Conservation (phyloP, 2,888 invertebrate species). For the Uropetala carovei region DNA sequence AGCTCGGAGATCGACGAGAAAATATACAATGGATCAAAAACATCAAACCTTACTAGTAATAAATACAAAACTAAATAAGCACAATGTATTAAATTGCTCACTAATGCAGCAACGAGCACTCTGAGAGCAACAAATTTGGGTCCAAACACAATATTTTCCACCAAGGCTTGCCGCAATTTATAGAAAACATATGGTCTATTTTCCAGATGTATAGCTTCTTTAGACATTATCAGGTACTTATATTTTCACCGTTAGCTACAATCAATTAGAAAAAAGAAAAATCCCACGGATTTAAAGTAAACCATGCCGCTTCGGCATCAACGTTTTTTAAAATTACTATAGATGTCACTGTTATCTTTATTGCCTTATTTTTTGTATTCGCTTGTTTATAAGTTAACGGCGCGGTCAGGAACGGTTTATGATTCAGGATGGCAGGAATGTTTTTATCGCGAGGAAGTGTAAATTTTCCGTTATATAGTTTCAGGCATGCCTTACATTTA, state of each 20-base stretch:
- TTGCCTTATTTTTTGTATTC: too few species aligned
- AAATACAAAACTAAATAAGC: constrained; percentile 40
- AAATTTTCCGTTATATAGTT: too few species aligned
- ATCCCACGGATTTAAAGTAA: not conserved
- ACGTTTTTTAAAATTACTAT: not conserved
- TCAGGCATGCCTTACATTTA: too few species aligned
- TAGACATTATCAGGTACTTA: not conserved
- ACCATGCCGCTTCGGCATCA: not conserved
- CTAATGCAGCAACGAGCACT: constrained; percentile 25
- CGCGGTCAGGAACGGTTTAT: too few species aligned
- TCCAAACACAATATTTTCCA: constrained; percentile 49
- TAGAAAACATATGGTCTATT: constrained; percentile 39
- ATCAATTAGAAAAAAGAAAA: not conserved
- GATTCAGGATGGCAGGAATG: too few species aligned
- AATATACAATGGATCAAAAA: constrained; percentile 26
- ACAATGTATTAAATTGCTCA: constrained; percentile 8
- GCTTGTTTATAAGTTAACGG: too few species aligned
- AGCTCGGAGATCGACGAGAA: constrained; percentile 1
- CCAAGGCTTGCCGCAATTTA: constrained; percentile 42
- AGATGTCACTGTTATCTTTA: not conserved
- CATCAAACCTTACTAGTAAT: constrained; percentile 7
- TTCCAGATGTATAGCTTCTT: constrained; percentile 19
- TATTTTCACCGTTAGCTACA: not conserved
- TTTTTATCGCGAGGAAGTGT: too few species aligned
- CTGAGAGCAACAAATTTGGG: constrained; percentile 27